These are phyloP conservation scores for Zaprionus bogoriensis DNA, from an alignment of 2,888 invertebrate genomes.

Conservation along the genomic window DNA sequence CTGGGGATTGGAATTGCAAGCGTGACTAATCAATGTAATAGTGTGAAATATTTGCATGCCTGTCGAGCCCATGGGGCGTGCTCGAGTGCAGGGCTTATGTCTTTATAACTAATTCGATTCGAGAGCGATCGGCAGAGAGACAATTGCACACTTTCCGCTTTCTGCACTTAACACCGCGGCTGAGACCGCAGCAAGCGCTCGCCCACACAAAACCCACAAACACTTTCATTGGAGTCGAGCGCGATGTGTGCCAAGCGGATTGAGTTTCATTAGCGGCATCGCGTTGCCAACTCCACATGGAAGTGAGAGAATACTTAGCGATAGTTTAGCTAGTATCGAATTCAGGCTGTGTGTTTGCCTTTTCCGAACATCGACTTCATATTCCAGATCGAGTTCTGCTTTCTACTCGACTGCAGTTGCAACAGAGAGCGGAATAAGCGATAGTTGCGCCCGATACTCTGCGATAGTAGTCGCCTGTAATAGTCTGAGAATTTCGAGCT, in stretches of 20 bases:
- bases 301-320: neutral
- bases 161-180: constrained; percentile 36
- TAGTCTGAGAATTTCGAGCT: too few relatives aligned
- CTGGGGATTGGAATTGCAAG: constrained; percentile 25
- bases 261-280: constrained; percentile 28
- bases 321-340: too few relatives aligned
- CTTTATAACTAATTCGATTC: constrained; percentile 52
- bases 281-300: neutral
- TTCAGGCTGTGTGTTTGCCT: too few relatives aligned
- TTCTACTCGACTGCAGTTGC: too few relatives aligned
- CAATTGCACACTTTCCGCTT: constrained; percentile 63
- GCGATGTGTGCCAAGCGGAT: constrained; percentile 39
- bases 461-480: too few relatives aligned
- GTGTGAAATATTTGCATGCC: constrained; percentile 77
- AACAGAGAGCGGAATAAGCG: too few relatives aligned
- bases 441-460: too few relatives aligned
- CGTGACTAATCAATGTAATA: constrained; percentile 79
- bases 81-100: constrained; percentile 24
- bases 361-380: too few relatives aligned
- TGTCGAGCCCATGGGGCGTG: constrained; percentile 30
- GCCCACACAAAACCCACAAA: constrained; percentile 21
- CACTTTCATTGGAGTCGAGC: constrained; percentile 55
- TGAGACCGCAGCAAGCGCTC: neutral
- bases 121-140: constrained; percentile 15
- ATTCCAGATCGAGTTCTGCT: too few relatives aligned